Evolutionary conservation across 92 coral and sea anemone genomes (phyloP).

Genomic region (Phymanthus crucifer): DNA sequence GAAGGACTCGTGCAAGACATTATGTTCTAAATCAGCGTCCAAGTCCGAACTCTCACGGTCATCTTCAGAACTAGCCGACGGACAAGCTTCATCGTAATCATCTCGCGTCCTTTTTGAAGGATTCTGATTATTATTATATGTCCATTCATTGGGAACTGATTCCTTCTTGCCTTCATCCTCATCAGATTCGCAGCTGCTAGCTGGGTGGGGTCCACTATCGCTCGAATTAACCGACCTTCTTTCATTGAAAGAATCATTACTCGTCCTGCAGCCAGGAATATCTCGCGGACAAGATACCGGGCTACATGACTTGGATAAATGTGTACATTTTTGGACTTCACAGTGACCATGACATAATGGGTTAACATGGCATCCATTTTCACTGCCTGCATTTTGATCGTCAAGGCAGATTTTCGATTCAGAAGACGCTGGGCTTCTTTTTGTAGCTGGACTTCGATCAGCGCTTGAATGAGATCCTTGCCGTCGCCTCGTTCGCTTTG

Average conservation of each 20-base stretch:
- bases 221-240: slow-evolving; percentile 22
- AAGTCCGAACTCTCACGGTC: slow-evolving; percentile 57
- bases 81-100: slow-evolving; percentile 13
- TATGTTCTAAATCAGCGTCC: slow-evolving; percentile 59
- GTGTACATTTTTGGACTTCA: background rate
- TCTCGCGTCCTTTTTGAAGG: slow-evolving; percentile 22
- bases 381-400: background rate
- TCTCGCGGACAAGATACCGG: slow-evolving; percentile 22
- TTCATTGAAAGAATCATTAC: slow-evolving; percentile 8
- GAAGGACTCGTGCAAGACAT: slow-evolving; percentile 43
- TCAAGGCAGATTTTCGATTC: slow-evolving; percentile 3
- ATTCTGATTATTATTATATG: slow-evolving; percentile 41
- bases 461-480: slow-evolving; percentile 63
- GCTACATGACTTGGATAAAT: slow-evolving; percentile 9
- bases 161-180: slow-evolving; percentile 37
- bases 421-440: slow-evolving; percentile 33
- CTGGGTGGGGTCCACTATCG: slow-evolving; percentile 55
- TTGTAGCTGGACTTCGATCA: slow-evolving; percentile 52
- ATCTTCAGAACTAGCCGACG: slow-evolving; percentile 38
- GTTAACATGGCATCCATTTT: slow-evolving; percentile 9
- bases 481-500: slow-evolving; percentile 54
- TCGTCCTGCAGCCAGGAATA: slow-evolving; percentile 7
- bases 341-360: background rate
- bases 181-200: slow-evolving; percentile 63
- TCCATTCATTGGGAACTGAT: slow-evolving; percentile 17